Evolutionary conservation across 2,888 invertebrate genomes (phyloP).

Genomic region (Drosophila gaucha): DNA sequence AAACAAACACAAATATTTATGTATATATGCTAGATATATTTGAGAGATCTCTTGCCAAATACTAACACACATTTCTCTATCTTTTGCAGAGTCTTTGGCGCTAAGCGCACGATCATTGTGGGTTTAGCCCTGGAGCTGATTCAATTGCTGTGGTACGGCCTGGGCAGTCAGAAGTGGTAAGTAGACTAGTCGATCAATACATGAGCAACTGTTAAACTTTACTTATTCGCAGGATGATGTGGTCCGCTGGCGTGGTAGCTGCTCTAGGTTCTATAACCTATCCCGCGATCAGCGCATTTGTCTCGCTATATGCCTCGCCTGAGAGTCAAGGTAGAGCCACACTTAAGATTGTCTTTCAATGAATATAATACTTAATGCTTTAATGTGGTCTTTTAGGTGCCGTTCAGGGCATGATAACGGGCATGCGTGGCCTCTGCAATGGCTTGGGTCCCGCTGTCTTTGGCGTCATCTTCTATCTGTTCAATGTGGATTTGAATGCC

Average conservation of each 20-base stretch:
- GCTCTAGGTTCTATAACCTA: slow-evolving; percentile 98
- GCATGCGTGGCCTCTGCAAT: slow-evolving; percentile 98
- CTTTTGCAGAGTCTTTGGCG: slow-evolving; percentile 88
- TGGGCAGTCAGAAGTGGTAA: slow-evolving; percentile 97
- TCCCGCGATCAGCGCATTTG: slow-evolving; percentile 99
- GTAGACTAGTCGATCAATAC: slow-evolving; percentile 34
- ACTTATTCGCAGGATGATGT: slow-evolving; percentile 93
- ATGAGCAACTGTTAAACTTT: not conserved
- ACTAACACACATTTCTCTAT: not conserved
- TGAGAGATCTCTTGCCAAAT: not conserved
- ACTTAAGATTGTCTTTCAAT: too few species aligned
- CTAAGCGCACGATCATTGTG: slow-evolving; percentile 98
- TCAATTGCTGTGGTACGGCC: slow-evolving; percentile 98
- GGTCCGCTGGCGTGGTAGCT: slow-evolving; percentile 98
- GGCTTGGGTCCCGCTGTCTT: slow-evolving; percentile 99
- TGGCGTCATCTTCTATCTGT: slow-evolving; percentile 98
- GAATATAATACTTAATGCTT: too few species aligned
- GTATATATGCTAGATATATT: too few species aligned
- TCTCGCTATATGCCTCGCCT: slow-evolving; percentile 98
- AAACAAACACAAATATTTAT: too few species aligned
- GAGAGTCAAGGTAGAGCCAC: slow-evolving; percentile 94
- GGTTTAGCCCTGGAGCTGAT: slow-evolving; percentile 98
- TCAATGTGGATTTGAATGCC: slow-evolving; percentile 98
- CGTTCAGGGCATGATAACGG: slow-evolving; percentile 99
- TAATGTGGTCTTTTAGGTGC: slow-evolving; percentile 88